Percentiles rank a stretch among this genome's conserved stretches.
These are phyloP conservation scores for Leptopilina boulardi DNA, from an alignment of 1,140 invertebrate species.

Conservation along the genomic window DNA sequence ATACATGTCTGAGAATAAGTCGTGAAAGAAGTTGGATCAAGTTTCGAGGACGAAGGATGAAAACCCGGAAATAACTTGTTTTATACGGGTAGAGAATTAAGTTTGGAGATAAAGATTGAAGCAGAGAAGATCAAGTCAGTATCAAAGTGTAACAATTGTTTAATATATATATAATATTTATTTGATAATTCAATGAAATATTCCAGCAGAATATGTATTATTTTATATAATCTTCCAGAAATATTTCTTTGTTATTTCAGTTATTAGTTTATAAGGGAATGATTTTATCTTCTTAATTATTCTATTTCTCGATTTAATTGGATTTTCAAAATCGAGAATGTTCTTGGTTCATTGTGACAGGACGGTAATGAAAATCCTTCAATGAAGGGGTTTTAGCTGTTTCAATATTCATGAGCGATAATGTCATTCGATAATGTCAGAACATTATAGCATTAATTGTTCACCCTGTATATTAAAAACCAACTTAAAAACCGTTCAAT, in stretches of 20 bases:
- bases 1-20: neutral
- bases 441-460: neutral
- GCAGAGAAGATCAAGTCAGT: neutral
- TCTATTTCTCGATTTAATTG: neutral
- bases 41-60: neutral
- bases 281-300: neutral
- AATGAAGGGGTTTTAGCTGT: neutral
- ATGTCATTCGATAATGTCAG: constrained; percentile 22
- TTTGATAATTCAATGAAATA: too few species aligned
- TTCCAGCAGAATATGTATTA: too few species aligned
- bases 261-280: too few species aligned
- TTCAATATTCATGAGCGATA: constrained; percentile 24
- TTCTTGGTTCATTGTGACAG: neutral
- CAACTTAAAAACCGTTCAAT: neutral
- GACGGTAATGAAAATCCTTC: neutral
- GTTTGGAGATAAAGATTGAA: neutral
- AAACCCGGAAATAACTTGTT: constrained; percentile 10
- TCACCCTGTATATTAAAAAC: neutral
- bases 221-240: too few species aligned
- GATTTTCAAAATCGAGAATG: neutral
- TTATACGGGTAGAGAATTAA: neutral
- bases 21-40: neutral
- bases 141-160: too few species aligned
- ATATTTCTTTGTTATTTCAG: too few species aligned
- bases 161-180: too few species aligned